Conservation (phyloP, 1,140 invertebrate genomes). For the Mesaphorura yosii region DNA sequence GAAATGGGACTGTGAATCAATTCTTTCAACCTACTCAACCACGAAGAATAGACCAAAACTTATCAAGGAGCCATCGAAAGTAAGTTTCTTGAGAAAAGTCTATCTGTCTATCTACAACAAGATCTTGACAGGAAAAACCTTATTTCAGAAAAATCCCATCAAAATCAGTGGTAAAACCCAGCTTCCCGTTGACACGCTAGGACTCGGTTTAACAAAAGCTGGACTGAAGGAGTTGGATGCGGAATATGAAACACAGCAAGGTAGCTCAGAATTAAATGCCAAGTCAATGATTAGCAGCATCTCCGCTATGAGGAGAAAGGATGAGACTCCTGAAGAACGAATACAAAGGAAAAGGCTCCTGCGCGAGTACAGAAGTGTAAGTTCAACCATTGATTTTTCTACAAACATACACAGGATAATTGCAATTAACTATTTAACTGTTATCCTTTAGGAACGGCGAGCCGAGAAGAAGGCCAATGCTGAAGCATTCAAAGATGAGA, state of each 20-base stretch:
- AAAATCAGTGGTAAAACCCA: slow-evolving; percentile 58
- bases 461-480: slow-evolving; percentile 76
- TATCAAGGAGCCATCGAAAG: slow-evolving; percentile 60
- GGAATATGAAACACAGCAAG: slow-evolving; percentile 42
- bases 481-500: slow-evolving; percentile 76
- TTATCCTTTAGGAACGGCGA: slow-evolving; percentile 54
- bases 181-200: slow-evolving; percentile 54
- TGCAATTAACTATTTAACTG: slow-evolving; percentile 16
- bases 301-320: slow-evolving; percentile 58
- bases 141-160: slow-evolving; percentile 39
- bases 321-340: slow-evolving; percentile 72
- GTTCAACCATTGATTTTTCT: slow-evolving; percentile 18
- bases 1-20: slow-evolving; percentile 88
- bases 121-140: no score
- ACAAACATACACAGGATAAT: slow-evolving; percentile 11
- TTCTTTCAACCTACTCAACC: slow-evolving; percentile 78
- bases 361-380: slow-evolving; percentile 63
- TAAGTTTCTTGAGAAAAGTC: slow-evolving; percentile 33
- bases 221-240: slow-evolving; percentile 55
- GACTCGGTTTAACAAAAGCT: slow-evolving; percentile 44
- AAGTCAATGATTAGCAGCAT: slow-evolving; percentile 53
- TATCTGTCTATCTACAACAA: slow-evolving; percentile 13
- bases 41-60: slow-evolving; percentile 81
- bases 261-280: slow-evolving; percentile 33
- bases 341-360: slow-evolving; percentile 65